Percentiles rank a stretch among this genome's conserved stretches.
Conservation (phyloP, 2,888 invertebrate species). For the Lampropteryx suffumata region DNA sequence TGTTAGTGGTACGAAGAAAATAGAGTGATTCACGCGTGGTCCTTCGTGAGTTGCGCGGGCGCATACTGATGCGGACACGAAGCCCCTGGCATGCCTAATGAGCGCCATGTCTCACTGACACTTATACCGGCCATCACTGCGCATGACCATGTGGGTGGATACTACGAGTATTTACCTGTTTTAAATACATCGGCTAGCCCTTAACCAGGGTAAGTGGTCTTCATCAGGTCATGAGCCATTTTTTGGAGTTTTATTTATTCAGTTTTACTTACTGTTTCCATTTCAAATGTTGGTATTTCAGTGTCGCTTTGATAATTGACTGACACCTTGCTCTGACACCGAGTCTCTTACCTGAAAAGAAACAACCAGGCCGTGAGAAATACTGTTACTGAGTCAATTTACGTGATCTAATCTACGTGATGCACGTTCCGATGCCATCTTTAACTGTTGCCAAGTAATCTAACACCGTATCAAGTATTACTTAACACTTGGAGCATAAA, state of each 20-base stretch:
- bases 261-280: no score
- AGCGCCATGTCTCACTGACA: constrained; percentile 59
- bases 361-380: constrained; percentile 39
- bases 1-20: constrained; percentile 56
- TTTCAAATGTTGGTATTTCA: no score
- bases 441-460: constrained; percentile 37
- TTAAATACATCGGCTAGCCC: constrained; percentile 5
- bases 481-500: constrained; percentile 25
- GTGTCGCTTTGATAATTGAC: no score
- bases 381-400: constrained; percentile 22
- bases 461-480: constrained; percentile 37
- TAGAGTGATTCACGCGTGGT: constrained; percentile 75
- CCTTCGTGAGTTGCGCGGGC: constrained; percentile 71
- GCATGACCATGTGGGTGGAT: constrained; percentile 35
- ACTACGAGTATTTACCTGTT: constrained; percentile 24
- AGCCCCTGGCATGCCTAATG: constrained; percentile 63
- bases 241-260: no score
- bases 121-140: constrained; percentile 48
- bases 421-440: constrained; percentile 40
- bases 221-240: neutral
- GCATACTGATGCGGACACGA: constrained; percentile 71
- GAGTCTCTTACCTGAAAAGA: constrained; percentile 53
- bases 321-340: no score
- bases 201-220: constrained; percentile 1
- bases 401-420: constrained; percentile 40